Percentiles rank a stretch among this genome's conserved stretches.
phyloP scores from a whole-genome alignment of 2,888 invertebrate genomes.

The Acrobasis consociella region DNA sequence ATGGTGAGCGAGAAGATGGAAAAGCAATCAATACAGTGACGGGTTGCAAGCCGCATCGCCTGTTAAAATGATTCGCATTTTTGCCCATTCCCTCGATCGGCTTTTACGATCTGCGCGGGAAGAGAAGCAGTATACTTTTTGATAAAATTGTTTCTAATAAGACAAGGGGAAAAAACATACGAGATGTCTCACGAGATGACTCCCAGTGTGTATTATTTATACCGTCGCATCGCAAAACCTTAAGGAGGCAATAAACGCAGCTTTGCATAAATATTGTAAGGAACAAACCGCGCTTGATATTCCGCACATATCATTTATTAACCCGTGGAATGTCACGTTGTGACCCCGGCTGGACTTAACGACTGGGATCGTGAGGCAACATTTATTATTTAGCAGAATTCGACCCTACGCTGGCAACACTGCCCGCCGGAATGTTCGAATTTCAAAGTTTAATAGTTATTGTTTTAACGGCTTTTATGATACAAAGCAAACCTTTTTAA shows the following conservation, averaged over 20 bases:
- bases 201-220: constrained; percentile 5
- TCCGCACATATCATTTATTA: constrained; percentile 24
- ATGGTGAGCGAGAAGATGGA: no score
- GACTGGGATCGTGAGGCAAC: constrained; percentile 17
- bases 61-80: no score
- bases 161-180: background rate
- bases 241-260: constrained; percentile 20
- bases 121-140: no score
- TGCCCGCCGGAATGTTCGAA: constrained; percentile 15
- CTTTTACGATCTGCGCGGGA: no score
- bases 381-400: constrained; percentile 17
- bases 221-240: constrained; percentile 13
- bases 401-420: constrained; percentile 19
- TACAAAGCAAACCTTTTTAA: background rate
- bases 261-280: constrained; percentile 17
- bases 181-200: background rate
- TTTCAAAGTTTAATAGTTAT: constrained; percentile 18
- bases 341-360: constrained; percentile 21
- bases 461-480: constrained; percentile 14
- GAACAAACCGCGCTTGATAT: constrained; percentile 17
- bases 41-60: no score
- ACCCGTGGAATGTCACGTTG: constrained; percentile 23
- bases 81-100: no score
- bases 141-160: background rate
- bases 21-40: no score